These are phyloP conservation scores for Onychomys leucogaster DNA, from an alignment of 2,797 vertebrate genomes.

Conservation along the genomic window DNA sequence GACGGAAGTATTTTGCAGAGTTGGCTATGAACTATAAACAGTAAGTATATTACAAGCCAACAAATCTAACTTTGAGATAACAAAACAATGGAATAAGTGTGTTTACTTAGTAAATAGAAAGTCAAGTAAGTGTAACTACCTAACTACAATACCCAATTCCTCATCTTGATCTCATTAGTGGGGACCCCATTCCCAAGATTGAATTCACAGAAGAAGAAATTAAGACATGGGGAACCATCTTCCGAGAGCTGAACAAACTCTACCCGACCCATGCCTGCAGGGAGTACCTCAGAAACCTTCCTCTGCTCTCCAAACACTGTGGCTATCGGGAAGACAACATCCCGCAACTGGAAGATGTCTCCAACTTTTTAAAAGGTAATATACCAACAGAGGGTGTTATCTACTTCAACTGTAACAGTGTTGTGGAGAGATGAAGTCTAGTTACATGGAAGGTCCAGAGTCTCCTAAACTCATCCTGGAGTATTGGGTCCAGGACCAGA, in stretches of 20 bases:
- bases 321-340: slow-evolving; percentile 97
- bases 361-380: slow-evolving; percentile 95
- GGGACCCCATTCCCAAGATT: slow-evolving; percentile 95
- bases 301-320: slow-evolving; percentile 95
- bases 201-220: slow-evolving; percentile 98
- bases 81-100: slow-evolving; percentile 17
- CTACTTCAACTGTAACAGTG: neutral
- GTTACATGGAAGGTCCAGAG: neutral
- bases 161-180: slow-evolving; percentile 87
- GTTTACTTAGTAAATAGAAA: slow-evolving; percentile 39
- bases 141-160: slow-evolving; percentile 68
- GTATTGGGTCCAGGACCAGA: neutral
- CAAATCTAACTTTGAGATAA: slow-evolving; percentile 51
- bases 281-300: slow-evolving; percentile 98
- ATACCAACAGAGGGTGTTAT: neutral
- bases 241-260: slow-evolving; percentile 95
- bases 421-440: neutral
- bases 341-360: slow-evolving; percentile 98
- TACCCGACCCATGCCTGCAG: slow-evolving; percentile 97
- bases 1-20: slow-evolving; percentile 96
- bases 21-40: slow-evolving; percentile 95
- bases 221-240: slow-evolving; percentile 97
- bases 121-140: slow-evolving; percentile 36
- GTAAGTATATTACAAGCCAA: slow-evolving; percentile 88
- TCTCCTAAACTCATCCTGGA: neutral